Percentiles rank a stretch among this genome's conserved stretches.
Evolutionary conservation across 2,113 vertebrate genomes (phyloP).

Genomic region (Pelvicachromis taeniatus): DNA sequence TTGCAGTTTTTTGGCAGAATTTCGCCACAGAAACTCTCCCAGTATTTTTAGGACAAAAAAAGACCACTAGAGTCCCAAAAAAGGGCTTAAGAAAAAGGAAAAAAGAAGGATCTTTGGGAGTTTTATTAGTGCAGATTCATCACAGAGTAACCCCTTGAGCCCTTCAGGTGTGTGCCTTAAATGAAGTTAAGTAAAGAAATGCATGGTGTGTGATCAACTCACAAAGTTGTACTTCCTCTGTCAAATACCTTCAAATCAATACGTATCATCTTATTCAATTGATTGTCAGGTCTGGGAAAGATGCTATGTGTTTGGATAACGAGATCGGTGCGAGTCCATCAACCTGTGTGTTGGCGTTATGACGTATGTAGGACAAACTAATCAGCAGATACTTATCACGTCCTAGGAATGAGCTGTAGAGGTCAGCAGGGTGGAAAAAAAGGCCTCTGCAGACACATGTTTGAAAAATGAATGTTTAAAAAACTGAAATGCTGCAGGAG

Average conservation of each 20-base stretch:
- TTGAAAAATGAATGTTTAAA: neutral
- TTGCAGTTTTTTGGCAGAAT: neutral
- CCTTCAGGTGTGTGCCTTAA: neutral
- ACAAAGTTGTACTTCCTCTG: neutral
- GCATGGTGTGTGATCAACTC: neutral
- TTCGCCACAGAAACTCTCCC: neutral
- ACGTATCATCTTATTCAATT: neutral
- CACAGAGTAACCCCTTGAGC: neutral
- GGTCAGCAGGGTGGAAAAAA: constrained; percentile 7
- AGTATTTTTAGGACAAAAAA: neutral
- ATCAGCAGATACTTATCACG: constrained; percentile 49
- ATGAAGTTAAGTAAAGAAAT: neutral
- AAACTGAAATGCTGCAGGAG: neutral
- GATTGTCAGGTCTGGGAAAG: neutral
- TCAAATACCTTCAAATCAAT: neutral
- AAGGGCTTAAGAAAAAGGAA: neutral
- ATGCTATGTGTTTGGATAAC: neutral
- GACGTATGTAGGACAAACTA: neutral
- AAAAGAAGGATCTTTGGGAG: neutral
- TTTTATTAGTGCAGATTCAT: neutral
- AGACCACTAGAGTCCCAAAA: neutral
- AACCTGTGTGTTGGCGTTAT: neutral
- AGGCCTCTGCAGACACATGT: neutral
- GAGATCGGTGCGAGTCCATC: neutral
- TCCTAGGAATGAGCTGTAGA: neutral